Conservation (phyloP, 2,113 vertebrate species). For the Tachysurus vachellii region DNA sequence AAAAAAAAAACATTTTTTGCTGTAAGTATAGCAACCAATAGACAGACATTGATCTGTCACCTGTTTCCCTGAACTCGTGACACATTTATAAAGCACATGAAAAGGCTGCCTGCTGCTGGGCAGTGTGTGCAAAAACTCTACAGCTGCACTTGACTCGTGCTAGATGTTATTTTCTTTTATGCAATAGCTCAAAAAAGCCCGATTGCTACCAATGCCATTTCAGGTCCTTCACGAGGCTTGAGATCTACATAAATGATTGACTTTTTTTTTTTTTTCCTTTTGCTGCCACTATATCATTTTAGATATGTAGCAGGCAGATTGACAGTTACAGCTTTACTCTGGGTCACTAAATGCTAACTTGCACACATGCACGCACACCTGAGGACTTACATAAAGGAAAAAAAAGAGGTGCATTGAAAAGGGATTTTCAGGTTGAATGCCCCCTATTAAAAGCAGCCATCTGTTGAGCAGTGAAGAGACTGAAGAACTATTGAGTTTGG, state of each 20-base stretch:
- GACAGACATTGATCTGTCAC: conserved; percentile 12
- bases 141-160: conserved; percentile 30
- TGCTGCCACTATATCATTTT: conserved; percentile 12
- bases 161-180: conserved; percentile 13
- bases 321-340: conserved; percentile 29
- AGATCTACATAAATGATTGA: conserved; percentile 28
- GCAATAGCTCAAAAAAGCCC: conserved; percentile 14
- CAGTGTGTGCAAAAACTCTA: conserved; percentile 28
- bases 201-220: conserved; percentile 24
- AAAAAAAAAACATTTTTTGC: neutral
- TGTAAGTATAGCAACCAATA: conserved; percentile 21
- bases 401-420: conserved; percentile 28
- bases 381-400: conserved; percentile 43
- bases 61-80: conserved; percentile 33
- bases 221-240: conserved; percentile 11
- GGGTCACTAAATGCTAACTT: conserved; percentile 17
- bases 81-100: conserved; percentile 34
- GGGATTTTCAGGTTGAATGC: conserved; percentile 63
- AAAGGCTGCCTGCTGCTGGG: conserved; percentile 34
- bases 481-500: conserved; percentile 52
- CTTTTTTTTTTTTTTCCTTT: neutral
- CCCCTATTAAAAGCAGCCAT: conserved; percentile 63
- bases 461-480: conserved; percentile 58
- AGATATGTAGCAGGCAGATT: neutral
- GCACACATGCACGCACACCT: conserved; percentile 49